Evolutionary conservation across 2,888 invertebrate genomes (phyloP).

Genomic region (Leucophenga maculata): DNA sequence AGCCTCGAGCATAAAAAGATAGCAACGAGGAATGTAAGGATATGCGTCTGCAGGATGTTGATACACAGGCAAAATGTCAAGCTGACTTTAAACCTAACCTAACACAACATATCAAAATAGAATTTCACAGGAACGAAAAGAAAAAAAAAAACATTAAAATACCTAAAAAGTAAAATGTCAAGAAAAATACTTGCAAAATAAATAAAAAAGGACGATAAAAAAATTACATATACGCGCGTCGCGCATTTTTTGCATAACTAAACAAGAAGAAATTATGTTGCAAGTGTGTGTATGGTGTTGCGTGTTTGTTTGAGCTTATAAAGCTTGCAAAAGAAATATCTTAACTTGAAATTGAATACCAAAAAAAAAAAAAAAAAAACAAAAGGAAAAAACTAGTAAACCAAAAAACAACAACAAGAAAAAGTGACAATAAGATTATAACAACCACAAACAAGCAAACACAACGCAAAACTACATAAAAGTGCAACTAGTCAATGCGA

Average conservation of each 20-base stretch:
- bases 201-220: slow-evolving; percentile 3
- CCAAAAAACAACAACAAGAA: no score
- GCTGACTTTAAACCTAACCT: slow-evolving; percentile 48
- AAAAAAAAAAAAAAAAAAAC: background rate
- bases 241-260: background rate
- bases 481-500: no score
- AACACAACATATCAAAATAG: slow-evolving; percentile 55
- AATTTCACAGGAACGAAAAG: slow-evolving; percentile 47
- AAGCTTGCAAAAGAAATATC: background rate
- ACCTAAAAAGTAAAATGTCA: slow-evolving; percentile 4
- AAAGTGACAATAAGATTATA: no score
- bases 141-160: slow-evolving; percentile 16
- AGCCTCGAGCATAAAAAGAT: slow-evolving; percentile 66
- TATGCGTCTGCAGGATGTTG: background rate
- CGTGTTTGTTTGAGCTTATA: slow-evolving; percentile 4
- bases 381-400: no score
- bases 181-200: background rate
- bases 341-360: background rate
- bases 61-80: slow-evolving; percentile 36
- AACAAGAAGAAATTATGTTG: background rate
- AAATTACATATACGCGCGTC: background rate
- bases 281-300: background rate
- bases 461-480: no score
- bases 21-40: slow-evolving; percentile 27
- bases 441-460: no score